Base-by-base conservation (phyloP, 2,797 vertebrate genomes). In the Coregonus sp. region DNA sequence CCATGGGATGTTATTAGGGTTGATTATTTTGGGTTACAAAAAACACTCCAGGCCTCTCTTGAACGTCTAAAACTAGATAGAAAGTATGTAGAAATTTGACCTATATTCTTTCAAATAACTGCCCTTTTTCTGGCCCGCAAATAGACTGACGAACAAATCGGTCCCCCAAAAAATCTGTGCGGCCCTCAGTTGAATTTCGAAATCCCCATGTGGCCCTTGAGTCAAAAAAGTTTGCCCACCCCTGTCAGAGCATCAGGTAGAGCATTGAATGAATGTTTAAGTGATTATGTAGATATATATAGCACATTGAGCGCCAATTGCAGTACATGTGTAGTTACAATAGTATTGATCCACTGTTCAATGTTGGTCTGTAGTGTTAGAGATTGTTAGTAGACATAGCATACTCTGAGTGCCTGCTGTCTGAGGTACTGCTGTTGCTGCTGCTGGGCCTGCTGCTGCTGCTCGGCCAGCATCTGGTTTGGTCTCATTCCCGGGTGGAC, bases 391-490 rank as follows among this genome's bases (percentile, higher is more conserved):
- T 33, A 33, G 18, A 59, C 18, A 59, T 4, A 15, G 37, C 93
- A 51, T 91, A 98, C 97, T 93, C 97, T 90, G 56, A 98, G 89
- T 81, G 95, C 94, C 67, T 95, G 95, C 73, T 95, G 95, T 91
- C 93, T 91, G 83, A 94, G 74, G 78, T 87, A 92, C 87, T 95
- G 94, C 80, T 96, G 95, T 72, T 83, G 75, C 50, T 84, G 82
- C 16, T 85, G 59, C 1, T 85, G 94, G 0, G 85, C 92, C 2
- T 92, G 94, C 3, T 47, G 40, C 40, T 94, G 95, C n/a, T 96
- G 95, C 52, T 98, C 97, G 78, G 97, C 92, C 85, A 99, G 88
- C 91, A 98, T 96, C 89, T 96, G 96, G 90, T 95, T 95, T 71
- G 97, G 93, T 78, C 97, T 95, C 90, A 98, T 92, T 75, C 94